A percentile compares a stretch with the other conserved stretches of the same genome.
Evolutionary conservation across 2,797 vertebrate genomes (phyloP).

Genomic region (Anguilla anguilla): DNA sequence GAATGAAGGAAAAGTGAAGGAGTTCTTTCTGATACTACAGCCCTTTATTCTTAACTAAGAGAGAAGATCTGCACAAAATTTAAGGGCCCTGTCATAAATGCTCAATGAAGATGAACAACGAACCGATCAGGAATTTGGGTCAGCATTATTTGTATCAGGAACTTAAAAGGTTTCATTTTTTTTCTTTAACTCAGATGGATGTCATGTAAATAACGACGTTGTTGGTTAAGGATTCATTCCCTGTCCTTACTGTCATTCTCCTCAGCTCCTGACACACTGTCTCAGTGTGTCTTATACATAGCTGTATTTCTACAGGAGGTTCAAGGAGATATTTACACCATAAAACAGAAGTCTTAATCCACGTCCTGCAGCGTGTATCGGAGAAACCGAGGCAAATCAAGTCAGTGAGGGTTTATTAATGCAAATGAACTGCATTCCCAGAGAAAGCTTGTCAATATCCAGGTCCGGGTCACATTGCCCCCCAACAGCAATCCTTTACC

Average conservation of each 20-base stretch:
- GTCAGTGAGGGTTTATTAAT: conserved; percentile 25
- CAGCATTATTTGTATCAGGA: not conserved
- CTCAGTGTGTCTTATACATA: not conserved
- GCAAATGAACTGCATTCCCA: conserved; percentile 48
- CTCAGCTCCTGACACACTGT: not conserved
- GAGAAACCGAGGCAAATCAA: not conserved
- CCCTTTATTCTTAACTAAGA: not conserved
- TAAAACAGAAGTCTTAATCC: not conserved
- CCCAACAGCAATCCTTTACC: conserved; percentile 40
- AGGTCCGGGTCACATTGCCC: conserved; percentile 40
- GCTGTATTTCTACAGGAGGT: too few relatives aligned
- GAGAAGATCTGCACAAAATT: not conserved
- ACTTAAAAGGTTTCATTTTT: not conserved
- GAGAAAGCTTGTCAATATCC: conserved; percentile 47
- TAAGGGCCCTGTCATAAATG: not conserved
- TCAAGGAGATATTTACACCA: not conserved
- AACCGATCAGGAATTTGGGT: not conserved
- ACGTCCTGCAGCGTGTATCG: not conserved
- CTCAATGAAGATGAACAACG: not conserved
- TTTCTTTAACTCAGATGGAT: not conserved
- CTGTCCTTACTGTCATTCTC: not conserved
- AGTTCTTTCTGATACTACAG: not conserved
- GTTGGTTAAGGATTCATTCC: not conserved
- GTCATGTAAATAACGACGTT: not conserved
- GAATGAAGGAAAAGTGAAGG: too few relatives aligned